Evolutionary conservation across 2,888 invertebrate species (phyloP), one percentile per base, ranked within the genome.

Genomic region (Keiferia lycopersicella): DNA sequence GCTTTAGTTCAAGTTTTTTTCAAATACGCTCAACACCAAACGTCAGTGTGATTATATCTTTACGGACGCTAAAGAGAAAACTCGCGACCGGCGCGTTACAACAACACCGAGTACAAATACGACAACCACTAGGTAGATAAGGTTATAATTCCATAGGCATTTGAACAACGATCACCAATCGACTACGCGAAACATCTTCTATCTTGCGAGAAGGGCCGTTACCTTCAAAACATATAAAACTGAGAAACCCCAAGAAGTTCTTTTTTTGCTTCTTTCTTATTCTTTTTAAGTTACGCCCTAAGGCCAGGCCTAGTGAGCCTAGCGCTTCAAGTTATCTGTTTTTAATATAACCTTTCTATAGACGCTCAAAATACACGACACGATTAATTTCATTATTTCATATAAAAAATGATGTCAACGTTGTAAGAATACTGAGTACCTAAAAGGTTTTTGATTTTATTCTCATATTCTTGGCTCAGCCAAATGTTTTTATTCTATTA

Each of bases 111-210:
- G 51, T 34, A 56, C 56, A 53, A 56, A 12, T 34, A 56, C 56
- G 34, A 34, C 56, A 34, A 56, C 8, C n/a, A 34, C 34, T 34
- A 56, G n/a, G 26, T 56, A 56, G n/a, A 56, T 58, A 58, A 38
- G 38, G 38, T 34, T 58, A 58, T 58, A 58, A 59, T 59, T 59
- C 16, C 59, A 59, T 59, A 59, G 41, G 7, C 41, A 59, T 59
- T 14, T 39, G 39, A 20, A 56, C 56, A 56, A 34, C 30, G 30
- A 56, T 34, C 16, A 56, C 51, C 22, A 56, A 56, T 34, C 34
- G 56, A 56, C 56, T 56, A 56, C 22, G 12, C 51, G 14, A 53
- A 22, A 53, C 20, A 22, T 14, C 51, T 2, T 51, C 11, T 14
- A 41, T 14, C 41, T 41, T 14, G 14, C 8, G 41, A 14, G 41